Evolutionary conservation across 2,888 invertebrate genomes (phyloP), one percentile per base, ranked within the genome.

Genomic region (Heliconius aoede): DNA sequence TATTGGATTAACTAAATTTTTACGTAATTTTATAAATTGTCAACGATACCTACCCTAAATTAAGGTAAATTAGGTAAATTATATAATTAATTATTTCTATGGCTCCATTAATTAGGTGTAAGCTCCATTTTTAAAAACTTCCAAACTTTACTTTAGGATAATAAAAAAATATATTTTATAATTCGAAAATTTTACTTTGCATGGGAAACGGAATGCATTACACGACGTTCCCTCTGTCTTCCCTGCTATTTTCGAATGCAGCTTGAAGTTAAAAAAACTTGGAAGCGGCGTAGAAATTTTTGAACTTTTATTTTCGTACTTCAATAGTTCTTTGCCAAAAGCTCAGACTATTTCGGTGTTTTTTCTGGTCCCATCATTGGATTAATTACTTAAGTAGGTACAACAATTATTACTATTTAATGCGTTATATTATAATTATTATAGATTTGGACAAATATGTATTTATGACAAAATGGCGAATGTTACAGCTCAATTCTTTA

Each of bases 1-100:
- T 80, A 87, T 87, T 80, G 82, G 83, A 83, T 84, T 81, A 80
- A 80, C 60, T 61, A 58, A 71, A 72, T 72, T 74, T 80, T 79
- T 79, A 79, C 60, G 75, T 80, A 80, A 80, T 80, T 81, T 80
- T 80, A 72, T 76, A 78, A 73, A 62, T 71, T 64, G 71, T 60
- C 71, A 72, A 26, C 71, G 55, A 72, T 64, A 55, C 46, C 69
- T 55, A 75, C 61, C 62, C 62, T 76, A 76, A 65, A 65, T 64
- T 64, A 36, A 69, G 51, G 46, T 5, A 73, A 40, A 55, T 21
- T 36, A 64, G 69, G 69, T 55, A 69, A 55, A 32, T 30, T 69
- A 28, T 28, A 5, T 30, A 55, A 13, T 51, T 28, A 28, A n/a
- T 4, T 69, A 32, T 30, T 36, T 40, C 15, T 36, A 24, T 24